These are phyloP conservation scores for Serinus canaria DNA, from an alignment of 2,113 vertebrate genomes.

Conservation along the genomic window DNA sequence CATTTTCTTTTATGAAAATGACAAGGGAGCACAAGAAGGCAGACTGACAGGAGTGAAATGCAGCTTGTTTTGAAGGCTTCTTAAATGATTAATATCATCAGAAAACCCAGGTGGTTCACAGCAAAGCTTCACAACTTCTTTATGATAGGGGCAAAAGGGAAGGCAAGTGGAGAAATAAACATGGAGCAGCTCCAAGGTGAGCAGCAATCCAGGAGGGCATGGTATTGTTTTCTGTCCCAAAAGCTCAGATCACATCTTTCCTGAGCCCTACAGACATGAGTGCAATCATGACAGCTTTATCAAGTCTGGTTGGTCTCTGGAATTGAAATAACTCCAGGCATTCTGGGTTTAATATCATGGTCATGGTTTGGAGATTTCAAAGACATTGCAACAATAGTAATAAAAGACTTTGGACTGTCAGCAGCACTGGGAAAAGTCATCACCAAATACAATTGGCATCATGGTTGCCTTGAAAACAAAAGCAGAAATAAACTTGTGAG, in stretches of 20 bases:
- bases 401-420: background rate
- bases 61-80: background rate
- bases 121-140: background rate
- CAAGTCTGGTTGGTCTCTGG: background rate
- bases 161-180: background rate
- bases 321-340: background rate
- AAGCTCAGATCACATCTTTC: background rate
- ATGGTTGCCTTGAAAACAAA: background rate
- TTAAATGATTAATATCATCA: background rate
- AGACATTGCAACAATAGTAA: background rate
- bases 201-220: background rate
- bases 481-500: background rate
- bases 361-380: background rate
- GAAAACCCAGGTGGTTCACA: background rate
- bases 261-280: background rate
- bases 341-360: background rate
- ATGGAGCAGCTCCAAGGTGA: background rate
- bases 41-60: background rate
- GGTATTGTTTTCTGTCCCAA: background rate
- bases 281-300: conserved; percentile 7
- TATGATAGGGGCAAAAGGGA: background rate
- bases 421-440: background rate
- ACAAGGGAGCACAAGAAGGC: background rate
- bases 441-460: background rate
- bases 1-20: background rate